phyloP scores from a whole-genome alignment of 1,140 invertebrate species.

The Dreissena polymorpha region DNA sequence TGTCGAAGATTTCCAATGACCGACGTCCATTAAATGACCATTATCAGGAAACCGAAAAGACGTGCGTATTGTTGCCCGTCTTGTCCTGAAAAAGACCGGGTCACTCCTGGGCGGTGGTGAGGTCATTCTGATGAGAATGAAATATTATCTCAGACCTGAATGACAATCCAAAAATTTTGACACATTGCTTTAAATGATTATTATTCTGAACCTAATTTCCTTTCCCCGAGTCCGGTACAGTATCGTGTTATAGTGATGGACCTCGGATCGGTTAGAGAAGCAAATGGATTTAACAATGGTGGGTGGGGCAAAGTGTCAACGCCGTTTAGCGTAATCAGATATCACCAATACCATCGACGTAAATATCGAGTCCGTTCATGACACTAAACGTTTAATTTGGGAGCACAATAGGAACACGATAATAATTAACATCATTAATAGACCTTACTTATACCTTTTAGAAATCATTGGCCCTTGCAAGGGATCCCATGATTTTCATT shows the following conservation, averaged over 20 bases:
- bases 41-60: background rate
- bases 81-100: background rate
- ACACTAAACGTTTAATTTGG: no score
- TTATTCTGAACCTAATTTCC: conserved; percentile 42
- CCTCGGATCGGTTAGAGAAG: no score
- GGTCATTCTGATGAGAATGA: conserved; percentile 13
- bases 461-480: background rate
- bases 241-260: background rate
- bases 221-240: conserved; percentile 5
- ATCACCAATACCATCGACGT: no score
- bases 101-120: background rate
- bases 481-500: no score
- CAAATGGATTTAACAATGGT: no score
- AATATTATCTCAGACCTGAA: conserved; percentile 33
- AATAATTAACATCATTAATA: no score
- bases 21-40: conserved; percentile 4
- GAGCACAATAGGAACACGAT: no score
- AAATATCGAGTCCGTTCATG: no score
- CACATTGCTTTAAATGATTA: conserved; percentile 54
- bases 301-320: no score
- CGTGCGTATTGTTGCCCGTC: background rate
- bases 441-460: no score
- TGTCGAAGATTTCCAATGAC: background rate
- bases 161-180: conserved; percentile 34
- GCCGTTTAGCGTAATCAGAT: no score